Percentiles rank a stretch among this genome's conserved stretches.
phyloP scores from a whole-genome alignment of 2,888 invertebrate genomes.

The Lacanobia oleracea region DNA sequence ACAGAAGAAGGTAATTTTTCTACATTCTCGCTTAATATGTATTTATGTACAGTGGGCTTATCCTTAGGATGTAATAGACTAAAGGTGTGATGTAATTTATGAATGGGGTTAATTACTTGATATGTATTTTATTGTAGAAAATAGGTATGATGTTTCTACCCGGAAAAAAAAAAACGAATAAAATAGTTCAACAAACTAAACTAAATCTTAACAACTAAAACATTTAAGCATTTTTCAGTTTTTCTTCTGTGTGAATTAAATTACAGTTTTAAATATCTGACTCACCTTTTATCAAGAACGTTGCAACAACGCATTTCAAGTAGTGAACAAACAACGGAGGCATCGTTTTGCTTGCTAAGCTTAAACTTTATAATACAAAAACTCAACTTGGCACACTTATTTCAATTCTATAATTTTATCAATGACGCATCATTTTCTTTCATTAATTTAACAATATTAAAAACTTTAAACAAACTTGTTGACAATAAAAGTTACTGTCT shows the following conservation, averaged over 20 bases:
- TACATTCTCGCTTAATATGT: slow-evolving; percentile 29
- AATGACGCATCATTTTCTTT: slow-evolving; percentile 1
- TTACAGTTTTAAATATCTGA: slow-evolving; percentile 7
- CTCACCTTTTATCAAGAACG: slow-evolving; percentile 82
- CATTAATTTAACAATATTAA: neutral
- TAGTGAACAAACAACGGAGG: slow-evolving; percentile 70
- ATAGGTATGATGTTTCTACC: no score
- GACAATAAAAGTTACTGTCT: slow-evolving; percentile 15
- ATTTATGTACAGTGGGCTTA: slow-evolving; percentile 36
- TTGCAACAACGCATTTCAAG: slow-evolving; percentile 78
- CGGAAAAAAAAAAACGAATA: neutral
- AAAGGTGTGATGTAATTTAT: slow-evolving; percentile 9
- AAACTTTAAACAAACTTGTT: slow-evolving; percentile 18
- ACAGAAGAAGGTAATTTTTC: slow-evolving; percentile 32
- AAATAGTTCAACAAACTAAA: neutral
- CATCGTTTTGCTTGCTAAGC: slow-evolving; percentile 70
- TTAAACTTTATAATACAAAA: slow-evolving; percentile 53
- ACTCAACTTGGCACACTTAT: slow-evolving; percentile 59
- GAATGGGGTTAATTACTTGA: slow-evolving; percentile 13
- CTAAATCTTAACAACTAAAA: neutral
- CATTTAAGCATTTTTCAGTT: no score
- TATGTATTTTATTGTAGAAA: no score
- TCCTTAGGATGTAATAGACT: neutral
- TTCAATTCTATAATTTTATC: slow-evolving; percentile 36
- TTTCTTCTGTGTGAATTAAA: neutral